Evolutionary conservation across 2,888 invertebrate genomes (phyloP).

Genomic region (Epinotia brunnichana): DNA sequence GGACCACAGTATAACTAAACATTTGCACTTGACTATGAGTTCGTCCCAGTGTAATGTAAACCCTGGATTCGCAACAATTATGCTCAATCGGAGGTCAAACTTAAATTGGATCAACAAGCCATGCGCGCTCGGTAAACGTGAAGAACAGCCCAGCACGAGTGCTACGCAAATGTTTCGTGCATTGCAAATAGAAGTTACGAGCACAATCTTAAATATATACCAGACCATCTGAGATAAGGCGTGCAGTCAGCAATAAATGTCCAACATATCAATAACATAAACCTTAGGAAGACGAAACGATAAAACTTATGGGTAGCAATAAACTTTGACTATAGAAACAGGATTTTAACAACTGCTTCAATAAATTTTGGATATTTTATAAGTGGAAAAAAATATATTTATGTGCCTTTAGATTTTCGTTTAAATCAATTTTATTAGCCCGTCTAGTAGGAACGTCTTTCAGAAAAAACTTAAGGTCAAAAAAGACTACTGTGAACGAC

Average conservation of each 20-base stretch:
- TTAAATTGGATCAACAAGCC: background rate
- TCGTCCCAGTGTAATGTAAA: background rate
- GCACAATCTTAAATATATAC: conserved; percentile 8
- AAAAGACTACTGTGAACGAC: background rate
- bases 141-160: conserved; percentile 15
- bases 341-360: conserved; percentile 8
- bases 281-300: conserved; percentile 11
- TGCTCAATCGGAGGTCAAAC: background rate
- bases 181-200: conserved; percentile 21
- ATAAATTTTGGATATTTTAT: background rate
- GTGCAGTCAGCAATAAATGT: conserved; percentile 29
- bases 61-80: background rate
- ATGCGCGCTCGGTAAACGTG: background rate
- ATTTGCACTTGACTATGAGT: background rate
- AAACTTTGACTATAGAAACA: conserved; percentile 14
- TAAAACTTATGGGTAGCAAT: conserved; percentile 18
- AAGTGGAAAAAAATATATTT: background rate
- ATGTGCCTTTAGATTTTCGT: background rate
- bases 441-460: background rate
- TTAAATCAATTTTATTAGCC: background rate
- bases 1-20: background rate
- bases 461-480: background rate
- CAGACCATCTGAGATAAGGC: conserved; percentile 14
- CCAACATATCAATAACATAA: conserved; percentile 23
- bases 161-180: conserved; percentile 32